phyloP scores from a whole-genome alignment of 2,113 vertebrate species.

The Todiramphus chloris region DNA sequence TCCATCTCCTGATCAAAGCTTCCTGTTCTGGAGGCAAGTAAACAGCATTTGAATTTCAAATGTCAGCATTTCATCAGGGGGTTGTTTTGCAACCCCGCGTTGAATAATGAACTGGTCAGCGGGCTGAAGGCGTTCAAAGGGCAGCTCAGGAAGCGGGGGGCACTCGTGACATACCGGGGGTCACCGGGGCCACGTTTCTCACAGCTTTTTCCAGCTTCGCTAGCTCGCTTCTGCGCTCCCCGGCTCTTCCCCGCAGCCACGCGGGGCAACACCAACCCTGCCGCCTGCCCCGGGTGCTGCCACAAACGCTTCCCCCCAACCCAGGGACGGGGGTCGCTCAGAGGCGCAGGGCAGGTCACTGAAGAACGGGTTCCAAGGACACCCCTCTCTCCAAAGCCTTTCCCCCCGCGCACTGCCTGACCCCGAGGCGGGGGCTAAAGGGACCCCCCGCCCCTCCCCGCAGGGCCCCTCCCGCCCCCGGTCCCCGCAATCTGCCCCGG shows the following conservation, averaged over 20 bases:
- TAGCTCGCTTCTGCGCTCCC: neutral
- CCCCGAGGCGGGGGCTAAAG: fast-evolving
- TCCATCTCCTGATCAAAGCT: neutral
- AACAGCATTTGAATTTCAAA: neutral
- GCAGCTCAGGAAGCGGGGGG: neutral
- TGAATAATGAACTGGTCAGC: neutral
- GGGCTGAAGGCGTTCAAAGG: neutral
- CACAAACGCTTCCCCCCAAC: fast-evolving
- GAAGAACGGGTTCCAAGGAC: neutral
- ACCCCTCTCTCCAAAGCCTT: fast-evolving
- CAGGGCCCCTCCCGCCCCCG: too few species aligned
- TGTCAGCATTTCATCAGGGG: neutral
- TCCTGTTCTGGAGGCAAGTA: neutral
- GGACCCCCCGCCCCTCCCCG: fast-evolving
- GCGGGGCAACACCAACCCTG: fast-evolving
- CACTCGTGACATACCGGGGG: fast-evolving
- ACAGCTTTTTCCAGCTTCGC: fast-evolving
- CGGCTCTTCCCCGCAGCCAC: neutral
- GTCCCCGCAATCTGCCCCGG: neutral
- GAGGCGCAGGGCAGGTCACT: fast-evolving
- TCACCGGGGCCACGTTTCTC: neutral
- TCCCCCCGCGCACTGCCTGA: too few species aligned
- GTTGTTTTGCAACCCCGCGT: neutral
- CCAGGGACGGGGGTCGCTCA: fast-evolving
- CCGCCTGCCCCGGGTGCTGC: neutral